Conservation (phyloP, 35 echinoderm and acorn worm species). For the Strongylocentrotus purpuratus region DNA sequence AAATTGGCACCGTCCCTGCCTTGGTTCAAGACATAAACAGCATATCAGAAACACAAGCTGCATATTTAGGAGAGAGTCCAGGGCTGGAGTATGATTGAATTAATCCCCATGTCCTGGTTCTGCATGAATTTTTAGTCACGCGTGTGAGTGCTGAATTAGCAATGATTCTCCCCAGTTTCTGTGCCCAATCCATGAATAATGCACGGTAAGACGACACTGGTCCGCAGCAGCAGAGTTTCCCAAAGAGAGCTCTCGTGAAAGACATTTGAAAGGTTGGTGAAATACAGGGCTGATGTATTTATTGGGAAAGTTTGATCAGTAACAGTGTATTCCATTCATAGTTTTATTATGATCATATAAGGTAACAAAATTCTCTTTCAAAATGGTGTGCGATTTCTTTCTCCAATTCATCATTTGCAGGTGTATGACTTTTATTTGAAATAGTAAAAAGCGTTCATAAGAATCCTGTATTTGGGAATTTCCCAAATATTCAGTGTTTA, state of each 20-base stretch:
- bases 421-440: background rate
- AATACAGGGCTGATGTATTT: background rate
- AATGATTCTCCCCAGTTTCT: conserved; percentile 9
- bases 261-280: background rate
- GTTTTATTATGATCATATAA: background rate
- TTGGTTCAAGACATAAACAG: conserved; percentile 29
- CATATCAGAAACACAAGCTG: conserved; percentile 6
- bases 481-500: too few relatives aligned
- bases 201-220: conserved; percentile 6
- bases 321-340: background rate
- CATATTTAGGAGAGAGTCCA: background rate
- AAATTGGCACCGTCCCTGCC: background rate
- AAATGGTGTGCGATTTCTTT: background rate
- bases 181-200: background rate
- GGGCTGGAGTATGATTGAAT: conserved; percentile 6
- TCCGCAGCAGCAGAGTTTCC: background rate
- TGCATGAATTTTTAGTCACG: conserved; percentile 17
- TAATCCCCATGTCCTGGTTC: conserved; percentile 12
- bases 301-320: background rate
- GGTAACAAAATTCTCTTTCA: background rate
- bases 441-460: background rate
- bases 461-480: background rate
- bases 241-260: background rate
- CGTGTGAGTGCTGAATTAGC: background rate
- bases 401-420: too few relatives aligned